Evolutionary conservation across 2,888 invertebrate species (phyloP).

Genomic region (Machimus rusticus): DNA sequence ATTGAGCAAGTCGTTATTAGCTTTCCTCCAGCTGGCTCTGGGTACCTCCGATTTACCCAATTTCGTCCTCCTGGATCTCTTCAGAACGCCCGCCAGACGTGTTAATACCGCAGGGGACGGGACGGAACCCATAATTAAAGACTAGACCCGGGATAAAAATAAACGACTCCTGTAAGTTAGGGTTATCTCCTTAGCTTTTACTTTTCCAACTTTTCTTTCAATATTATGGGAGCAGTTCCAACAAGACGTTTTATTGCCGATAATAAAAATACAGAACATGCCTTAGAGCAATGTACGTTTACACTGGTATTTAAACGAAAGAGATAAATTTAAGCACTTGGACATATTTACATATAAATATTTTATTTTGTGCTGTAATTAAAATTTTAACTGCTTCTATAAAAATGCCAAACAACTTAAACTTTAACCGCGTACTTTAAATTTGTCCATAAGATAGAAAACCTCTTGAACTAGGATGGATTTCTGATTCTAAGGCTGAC

Average conservation of each 20-base stretch:
- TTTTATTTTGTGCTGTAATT: no score
- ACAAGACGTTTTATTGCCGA: neutral
- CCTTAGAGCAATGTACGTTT: neutral
- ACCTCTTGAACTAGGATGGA: no score
- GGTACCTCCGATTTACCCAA: neutral
- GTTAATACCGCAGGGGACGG: neutral
- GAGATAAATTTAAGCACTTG: no score
- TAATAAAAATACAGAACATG: neutral
- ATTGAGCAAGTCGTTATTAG: neutral
- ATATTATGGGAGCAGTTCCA: neutral
- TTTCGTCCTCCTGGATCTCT: neutral
- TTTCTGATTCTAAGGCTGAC: no score
- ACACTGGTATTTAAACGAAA: neutral
- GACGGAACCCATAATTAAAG: neutral
- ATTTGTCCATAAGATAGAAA: no score
- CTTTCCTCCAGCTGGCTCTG: neutral
- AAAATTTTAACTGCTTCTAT: no score
- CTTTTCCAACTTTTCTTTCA: neutral
- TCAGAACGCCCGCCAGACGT: neutral
- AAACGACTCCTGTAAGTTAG: neutral
- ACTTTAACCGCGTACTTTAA: no score
- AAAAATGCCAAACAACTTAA: no score
- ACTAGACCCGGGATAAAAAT: neutral
- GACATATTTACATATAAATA: no score
- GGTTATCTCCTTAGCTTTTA: neutral